phyloP scores from a whole-genome alignment of 2,888 invertebrate genomes.

The Escarpia spicata region DNA sequence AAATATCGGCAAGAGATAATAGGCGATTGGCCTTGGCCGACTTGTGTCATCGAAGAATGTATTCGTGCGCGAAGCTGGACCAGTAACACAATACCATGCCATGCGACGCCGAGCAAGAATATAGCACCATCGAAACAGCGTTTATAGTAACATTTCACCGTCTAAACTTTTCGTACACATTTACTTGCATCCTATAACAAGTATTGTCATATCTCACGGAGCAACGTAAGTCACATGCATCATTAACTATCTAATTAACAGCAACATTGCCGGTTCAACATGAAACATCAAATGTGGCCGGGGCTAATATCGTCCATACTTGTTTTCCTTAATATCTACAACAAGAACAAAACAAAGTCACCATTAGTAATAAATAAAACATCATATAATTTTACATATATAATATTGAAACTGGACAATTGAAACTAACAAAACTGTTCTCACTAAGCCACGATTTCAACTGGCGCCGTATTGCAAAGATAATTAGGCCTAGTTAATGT shows the following conservation, averaged over 20 bases:
- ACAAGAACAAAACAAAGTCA: not conserved
- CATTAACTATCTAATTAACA: not conserved
- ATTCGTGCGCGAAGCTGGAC: not conserved
- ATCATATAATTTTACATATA: not conserved
- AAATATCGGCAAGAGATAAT: not conserved
- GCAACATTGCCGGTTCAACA: not conserved
- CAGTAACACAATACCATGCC: not conserved
- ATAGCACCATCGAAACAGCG: not conserved
- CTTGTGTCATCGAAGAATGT: not conserved
- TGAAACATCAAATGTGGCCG: not conserved
- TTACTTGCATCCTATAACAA: not conserved
- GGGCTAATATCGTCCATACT: not conserved
- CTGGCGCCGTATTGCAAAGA: not conserved
- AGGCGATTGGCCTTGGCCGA: not conserved
- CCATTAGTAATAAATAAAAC: not conserved
- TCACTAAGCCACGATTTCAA: not conserved
- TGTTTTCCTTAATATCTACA: constrained; percentile 6
- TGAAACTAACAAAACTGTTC: not conserved
- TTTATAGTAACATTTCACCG: not conserved
- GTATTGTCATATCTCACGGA: not conserved
- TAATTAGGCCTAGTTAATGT: too few species aligned
- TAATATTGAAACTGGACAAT: not conserved
- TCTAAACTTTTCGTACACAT: not conserved
- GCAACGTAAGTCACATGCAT: not conserved
- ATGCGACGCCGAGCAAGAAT: not conserved